Base-by-base conservation (phyloP, 1,140 invertebrate genomes). In the Capitella teleta region DNA sequence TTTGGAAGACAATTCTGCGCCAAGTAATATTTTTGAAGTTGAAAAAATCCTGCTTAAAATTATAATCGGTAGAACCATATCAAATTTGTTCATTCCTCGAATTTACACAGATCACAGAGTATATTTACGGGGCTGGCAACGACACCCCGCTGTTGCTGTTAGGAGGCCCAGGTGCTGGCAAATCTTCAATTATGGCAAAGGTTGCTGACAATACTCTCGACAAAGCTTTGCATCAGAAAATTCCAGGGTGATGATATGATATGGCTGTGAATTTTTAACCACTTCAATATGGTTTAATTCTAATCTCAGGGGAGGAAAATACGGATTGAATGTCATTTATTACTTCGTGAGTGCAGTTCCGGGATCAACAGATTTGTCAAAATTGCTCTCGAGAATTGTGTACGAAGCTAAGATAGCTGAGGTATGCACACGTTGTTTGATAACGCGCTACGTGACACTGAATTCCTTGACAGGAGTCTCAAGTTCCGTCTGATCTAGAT, bases 401-500 rank as follows among this genome's bases (percentile, higher is more conserved):
- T 23, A 49, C 12, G 47, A 49, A 21, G n/a, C n/a, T n/a, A n/a
- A n/a, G n/a, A n/a, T n/a, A n/a, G n/a, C n/a, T n/a, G n/a, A n/a
- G n/a, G n/a, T n/a, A n/a, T n/a, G n/a, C n/a, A n/a, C n/a, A n/a
- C n/a, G n/a, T n/a, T n/a, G n/a, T n/a, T n/a, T n/a, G n/a, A n/a
- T n/a, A n/a, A n/a, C n/a, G n/a, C n/a, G n/a, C n/a, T n/a, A n/a
- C n/a, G n/a, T n/a, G n/a, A n/a, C n/a, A n/a, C n/a, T n/a, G n/a
- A n/a, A n/a, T n/a, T n/a, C n/a, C n/a, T n/a, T n/a, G n/a, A n/a
- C n/a, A n/a, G n/a, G n/a, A n/a, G n/a, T n/a, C n/a, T n/a, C n/a
- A n/a, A n/a, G n/a, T n/a, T n/a, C n/a, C n/a, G n/a, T 58, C 63
- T 32, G 63, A 66, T 47, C 46, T 68, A 25, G 62, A 66, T 44